These are phyloP conservation scores for Capitulum mitella DNA, from an alignment of 2,888 invertebrate genomes.

Conservation along the genomic window DNA sequence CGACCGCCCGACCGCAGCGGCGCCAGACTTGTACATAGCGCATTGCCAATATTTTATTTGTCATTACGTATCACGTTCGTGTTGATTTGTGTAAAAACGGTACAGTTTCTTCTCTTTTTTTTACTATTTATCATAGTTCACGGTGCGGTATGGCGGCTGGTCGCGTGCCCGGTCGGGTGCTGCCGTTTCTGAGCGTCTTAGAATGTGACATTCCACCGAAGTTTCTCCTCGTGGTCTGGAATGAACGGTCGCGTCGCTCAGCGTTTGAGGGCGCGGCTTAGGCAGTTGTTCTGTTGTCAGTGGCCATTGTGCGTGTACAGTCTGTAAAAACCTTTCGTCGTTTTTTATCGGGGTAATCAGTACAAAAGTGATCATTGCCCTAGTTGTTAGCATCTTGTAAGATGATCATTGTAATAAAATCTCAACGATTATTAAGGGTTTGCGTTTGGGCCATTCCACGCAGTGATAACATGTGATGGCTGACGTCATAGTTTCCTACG, in stretches of 20 bases:
- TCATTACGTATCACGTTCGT: neutral
- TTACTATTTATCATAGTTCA: conserved; percentile 18
- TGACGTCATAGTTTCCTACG: too few species aligned
- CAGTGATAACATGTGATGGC: too few species aligned
- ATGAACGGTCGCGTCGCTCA: neutral
- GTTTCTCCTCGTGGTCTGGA: neutral
- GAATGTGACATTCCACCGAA: conserved; percentile 17
- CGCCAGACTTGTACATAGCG: conserved; percentile 9
- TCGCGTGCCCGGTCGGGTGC: neutral
- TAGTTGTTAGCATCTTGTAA: conserved; percentile 20
- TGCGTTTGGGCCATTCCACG: too few species aligned
- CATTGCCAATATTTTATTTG: conserved; percentile 11
- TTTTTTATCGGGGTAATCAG: conserved; percentile 22
- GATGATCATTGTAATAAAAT: conserved; percentile 21
- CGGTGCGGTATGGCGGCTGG: neutral
- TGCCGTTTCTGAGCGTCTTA: neutral
- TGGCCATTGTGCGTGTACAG: neutral
- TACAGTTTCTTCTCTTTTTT: conserved; percentile 15
- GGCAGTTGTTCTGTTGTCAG: neutral
- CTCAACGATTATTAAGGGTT: neutral
- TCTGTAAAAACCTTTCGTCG: conserved; percentile 13
- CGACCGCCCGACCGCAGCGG: neutral
- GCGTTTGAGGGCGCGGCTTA: neutral
- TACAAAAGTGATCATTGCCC: conserved; percentile 19
- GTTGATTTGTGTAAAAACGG: conserved; percentile 13